Conservation (phyloP, 2,113 vertebrate genomes). For the Eurypyga helias region DNA sequence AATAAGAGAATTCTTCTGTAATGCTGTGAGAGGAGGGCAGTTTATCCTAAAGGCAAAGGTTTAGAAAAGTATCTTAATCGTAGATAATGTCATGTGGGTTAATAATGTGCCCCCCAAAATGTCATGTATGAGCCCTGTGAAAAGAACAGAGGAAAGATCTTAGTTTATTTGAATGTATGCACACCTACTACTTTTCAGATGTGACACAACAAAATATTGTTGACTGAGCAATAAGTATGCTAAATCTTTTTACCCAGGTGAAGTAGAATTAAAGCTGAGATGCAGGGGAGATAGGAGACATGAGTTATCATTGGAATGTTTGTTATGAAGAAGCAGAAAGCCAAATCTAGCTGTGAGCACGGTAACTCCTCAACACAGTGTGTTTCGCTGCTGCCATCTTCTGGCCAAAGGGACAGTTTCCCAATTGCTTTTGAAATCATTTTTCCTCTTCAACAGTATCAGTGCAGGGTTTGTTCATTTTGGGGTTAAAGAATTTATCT, state of each 20-base stretch:
- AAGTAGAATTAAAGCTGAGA: neutral
- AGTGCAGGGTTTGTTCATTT: neutral
- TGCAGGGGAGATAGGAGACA: neutral
- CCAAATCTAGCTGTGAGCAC: neutral
- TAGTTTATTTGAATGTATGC: neutral
- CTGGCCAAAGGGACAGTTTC: constrained; percentile 11
- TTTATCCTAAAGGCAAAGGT: neutral
- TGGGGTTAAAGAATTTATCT: neutral
- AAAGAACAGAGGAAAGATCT: neutral
- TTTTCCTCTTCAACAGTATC: neutral
- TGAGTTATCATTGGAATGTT: neutral
- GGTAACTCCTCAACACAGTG: fast-evolving
- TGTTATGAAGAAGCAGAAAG: neutral
- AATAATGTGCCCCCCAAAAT: neutral
- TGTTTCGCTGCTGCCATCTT: constrained; percentile 72
- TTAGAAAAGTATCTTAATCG: neutral
- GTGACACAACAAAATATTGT: neutral
- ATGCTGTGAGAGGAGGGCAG: neutral
- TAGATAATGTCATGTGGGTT: neutral
- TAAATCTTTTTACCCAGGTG: neutral
- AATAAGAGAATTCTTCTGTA: neutral
- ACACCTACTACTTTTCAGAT: neutral
- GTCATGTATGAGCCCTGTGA: neutral
- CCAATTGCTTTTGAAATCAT: neutral
- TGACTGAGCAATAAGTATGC: neutral